phyloP scores from a whole-genome alignment of 2,888 invertebrate species.

The Machimus atricapillus region DNA sequence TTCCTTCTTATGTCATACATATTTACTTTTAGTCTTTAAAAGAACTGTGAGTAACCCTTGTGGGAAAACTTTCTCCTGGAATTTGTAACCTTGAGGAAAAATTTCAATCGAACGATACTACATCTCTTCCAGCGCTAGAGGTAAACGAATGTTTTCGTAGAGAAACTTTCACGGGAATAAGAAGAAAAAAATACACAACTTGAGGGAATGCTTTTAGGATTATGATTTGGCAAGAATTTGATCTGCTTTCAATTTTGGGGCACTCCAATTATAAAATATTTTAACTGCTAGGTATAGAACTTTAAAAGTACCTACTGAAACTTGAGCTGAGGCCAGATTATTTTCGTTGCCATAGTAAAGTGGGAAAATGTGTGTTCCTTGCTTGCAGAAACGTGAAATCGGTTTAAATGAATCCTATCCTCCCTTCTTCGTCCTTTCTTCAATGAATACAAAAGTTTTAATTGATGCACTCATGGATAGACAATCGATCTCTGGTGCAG shows the following conservation, averaged over 20 bases:
- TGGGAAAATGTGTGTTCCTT: background rate
- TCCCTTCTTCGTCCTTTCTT: background rate
- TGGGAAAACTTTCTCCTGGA: background rate
- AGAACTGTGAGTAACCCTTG: background rate
- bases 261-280: background rate
- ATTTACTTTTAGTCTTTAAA: background rate
- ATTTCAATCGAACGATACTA: background rate
- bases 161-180: background rate
- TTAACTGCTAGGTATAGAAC: background rate
- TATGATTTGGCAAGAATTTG: background rate
- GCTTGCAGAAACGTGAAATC: background rate
- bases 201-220: background rate
- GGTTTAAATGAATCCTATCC: background rate
- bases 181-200: background rate
- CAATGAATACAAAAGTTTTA: slow-evolving; percentile 6
- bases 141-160: background rate
- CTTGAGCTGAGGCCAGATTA: background rate
- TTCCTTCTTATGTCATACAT: background rate
- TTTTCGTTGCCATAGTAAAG: background rate
- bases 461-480: background rate
- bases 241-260: background rate
- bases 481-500: background rate
- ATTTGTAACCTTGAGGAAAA: background rate
- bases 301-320: background rate
- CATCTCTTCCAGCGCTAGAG: background rate